A percentile compares a stretch with the other conserved stretches of the same genome.
These are phyloP conservation scores for Tenthredo amoena DNA, from an alignment of 2,888 invertebrate genomes.

Conservation along the genomic window DNA sequence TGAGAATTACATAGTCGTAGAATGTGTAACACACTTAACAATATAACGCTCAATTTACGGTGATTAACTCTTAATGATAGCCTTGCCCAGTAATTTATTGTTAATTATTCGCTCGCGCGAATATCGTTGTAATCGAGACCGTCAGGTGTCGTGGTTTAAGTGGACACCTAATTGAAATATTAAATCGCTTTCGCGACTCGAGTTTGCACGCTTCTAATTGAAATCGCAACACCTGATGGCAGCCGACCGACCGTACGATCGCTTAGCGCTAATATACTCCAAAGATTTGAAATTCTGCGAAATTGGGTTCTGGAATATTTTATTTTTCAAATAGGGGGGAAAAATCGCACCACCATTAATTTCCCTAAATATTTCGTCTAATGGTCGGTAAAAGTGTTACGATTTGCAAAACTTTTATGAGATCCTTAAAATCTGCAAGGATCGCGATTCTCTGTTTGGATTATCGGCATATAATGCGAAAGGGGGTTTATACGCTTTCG, in stretches of 20 bases:
- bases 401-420: neutral
- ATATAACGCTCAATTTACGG: slow-evolving; percentile 75
- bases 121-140: slow-evolving; percentile 59
- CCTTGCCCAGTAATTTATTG: slow-evolving; percentile 73
- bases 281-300: neutral
- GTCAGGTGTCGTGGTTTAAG: slow-evolving; percentile 75
- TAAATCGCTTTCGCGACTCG: slow-evolving; percentile 56
- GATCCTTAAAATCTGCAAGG: neutral
- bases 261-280: neutral
- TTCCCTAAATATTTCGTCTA: neutral
- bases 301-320: neutral
- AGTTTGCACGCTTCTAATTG: slow-evolving; percentile 64
- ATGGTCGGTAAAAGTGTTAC: neutral
- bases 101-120: slow-evolving; percentile 72
- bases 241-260: neutral
- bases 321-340: neutral
- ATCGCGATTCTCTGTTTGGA: neutral
- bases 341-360: neutral
- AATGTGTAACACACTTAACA: slow-evolving; percentile 71
- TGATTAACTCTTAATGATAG: slow-evolving; percentile 75
- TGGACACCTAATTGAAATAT: slow-evolving; percentile 76
- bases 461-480: neutral
- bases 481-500: neutral
- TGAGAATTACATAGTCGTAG: slow-evolving; percentile 45
- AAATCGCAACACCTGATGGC: slow-evolving; percentile 28